Percentiles rank a stretch among this genome's conserved stretches.
Conservation (phyloP, 2,888 invertebrate genomes). For the Hesperia comma region DNA sequence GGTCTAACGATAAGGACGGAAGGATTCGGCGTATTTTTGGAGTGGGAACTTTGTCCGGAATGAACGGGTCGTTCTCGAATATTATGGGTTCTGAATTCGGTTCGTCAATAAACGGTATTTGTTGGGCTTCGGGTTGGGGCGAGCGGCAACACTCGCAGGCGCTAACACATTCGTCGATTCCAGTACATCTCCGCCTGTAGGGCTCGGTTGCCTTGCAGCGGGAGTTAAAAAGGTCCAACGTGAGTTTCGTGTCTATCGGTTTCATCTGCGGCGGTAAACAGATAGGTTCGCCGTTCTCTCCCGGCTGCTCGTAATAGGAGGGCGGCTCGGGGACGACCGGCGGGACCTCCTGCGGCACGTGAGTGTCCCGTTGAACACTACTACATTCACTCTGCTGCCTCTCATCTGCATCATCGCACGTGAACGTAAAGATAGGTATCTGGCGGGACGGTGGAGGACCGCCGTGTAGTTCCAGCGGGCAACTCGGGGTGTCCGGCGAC, state of each 20-base stretch:
- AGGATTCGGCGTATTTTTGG: conserved; percentile 75
- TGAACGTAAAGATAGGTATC: conserved; percentile 75
- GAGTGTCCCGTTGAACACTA: conserved; percentile 51
- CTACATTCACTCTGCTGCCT: conserved; percentile 48
- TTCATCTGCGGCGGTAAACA: conserved; percentile 73
- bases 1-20: conserved; percentile 72
- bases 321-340: conserved; percentile 64
- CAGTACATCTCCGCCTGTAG: conserved; percentile 67
- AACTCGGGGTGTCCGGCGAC: conserved; percentile 73
- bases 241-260: conserved; percentile 70
- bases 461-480: conserved; percentile 62
- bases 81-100: conserved; percentile 75
- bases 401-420: conserved; percentile 75
- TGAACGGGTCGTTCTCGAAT: conserved; percentile 66
- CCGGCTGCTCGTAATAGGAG: conserved; percentile 59
- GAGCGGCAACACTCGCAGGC: conserved; percentile 78
- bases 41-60: conserved; percentile 60
- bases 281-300: conserved; percentile 63
- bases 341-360: conserved; percentile 52
- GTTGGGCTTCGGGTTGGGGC: conserved; percentile 71
- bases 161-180: conserved; percentile 71
- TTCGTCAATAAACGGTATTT: conserved; percentile 78
- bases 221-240: conserved; percentile 66
- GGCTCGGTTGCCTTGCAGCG: conserved; percentile 54
- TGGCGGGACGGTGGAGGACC: conserved; percentile 49